Base-by-base conservation (phyloP, 2,888 invertebrate genomes). In the Eupithecia subfuscata region DNA sequence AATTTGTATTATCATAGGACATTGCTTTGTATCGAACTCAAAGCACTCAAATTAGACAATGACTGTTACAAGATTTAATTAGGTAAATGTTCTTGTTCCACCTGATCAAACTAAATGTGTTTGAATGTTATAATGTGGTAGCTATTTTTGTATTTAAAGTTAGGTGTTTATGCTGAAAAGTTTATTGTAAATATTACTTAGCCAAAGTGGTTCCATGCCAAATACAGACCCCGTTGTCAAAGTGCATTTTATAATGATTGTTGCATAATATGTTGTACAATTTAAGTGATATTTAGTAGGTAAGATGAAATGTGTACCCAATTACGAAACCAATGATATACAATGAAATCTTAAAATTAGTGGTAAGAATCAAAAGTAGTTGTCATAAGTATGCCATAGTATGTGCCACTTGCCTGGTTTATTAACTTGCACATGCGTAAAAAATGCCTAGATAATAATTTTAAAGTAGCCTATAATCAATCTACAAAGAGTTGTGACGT, bases 121-220 rank as follows among this genome's bases (percentile, higher is more conserved):
- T 45, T 68, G 14, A 14, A 68, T 68, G 68, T 43, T 22, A 25
- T 40, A 43, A 68, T 52, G 48, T 70, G 52, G 56, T 70, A 52
- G 52, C 52, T 52, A 60, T 70, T 70, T 52, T 52, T 56, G 52
- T 70, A 70, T 70, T 52, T 70, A 52, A 70, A 52, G 12, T 37
- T 52, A 52, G 45, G 18, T 69, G 52, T 67, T 37, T 67, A 67
- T 40, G 37, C 40, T 67, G 22, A 40, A 67, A n/a, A 40, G 16
- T 67, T 67, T 67, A 67, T 67, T 67, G 67, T 40, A 67, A 43
- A 68, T 68, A 68, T 22, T 37, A 68, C 69, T 70, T 80, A 81
- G 77, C 82, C 81, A 84, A 84, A 84, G 79, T 79, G 81, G 77
- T 80, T 40, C 70, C 56, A 74, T 77, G 82, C 80, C 81, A 83